phyloP scores from a whole-genome alignment of 2,888 invertebrate species.

The Sabatieria punctata region DNA sequence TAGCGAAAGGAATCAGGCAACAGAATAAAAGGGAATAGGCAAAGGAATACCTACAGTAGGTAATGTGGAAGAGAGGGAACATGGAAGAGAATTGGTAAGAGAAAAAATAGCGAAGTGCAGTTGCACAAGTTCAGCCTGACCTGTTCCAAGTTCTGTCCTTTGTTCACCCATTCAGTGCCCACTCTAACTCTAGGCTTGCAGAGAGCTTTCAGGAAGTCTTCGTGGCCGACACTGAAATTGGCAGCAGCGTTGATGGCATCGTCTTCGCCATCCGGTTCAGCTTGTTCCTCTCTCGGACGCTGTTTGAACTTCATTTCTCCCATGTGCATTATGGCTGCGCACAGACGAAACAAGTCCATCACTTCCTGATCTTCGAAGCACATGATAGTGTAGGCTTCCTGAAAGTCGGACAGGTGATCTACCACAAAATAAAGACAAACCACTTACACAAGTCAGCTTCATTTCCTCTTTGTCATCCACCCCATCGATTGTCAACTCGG shows the following conservation, averaged over 20 bases:
- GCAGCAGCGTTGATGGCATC: no score
- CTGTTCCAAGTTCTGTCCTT: no score
- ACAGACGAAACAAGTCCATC: constrained; percentile 89
- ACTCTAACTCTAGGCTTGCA: constrained; percentile 38
- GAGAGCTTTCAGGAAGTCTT: constrained; percentile 27
- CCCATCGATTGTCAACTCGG: constrained; percentile 74
- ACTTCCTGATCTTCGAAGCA: constrained; percentile 99
- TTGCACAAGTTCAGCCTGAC: constrained; percentile 12
- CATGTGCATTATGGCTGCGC: constrained; percentile 97
- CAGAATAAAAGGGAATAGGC: no score
- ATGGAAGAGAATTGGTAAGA: no score
- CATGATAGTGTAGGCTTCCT: constrained; percentile 97
- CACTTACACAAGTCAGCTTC: constrained; percentile 29
- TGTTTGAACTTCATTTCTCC: constrained; percentile 99
- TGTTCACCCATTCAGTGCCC: no score
- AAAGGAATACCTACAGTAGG: no score
- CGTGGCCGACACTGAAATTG: no score
- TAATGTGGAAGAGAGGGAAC: no score
- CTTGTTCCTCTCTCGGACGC: constrained; percentile 99
- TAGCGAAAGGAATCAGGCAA: no score
- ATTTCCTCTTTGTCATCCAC: constrained; percentile 92
- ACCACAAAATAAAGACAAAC: no score
- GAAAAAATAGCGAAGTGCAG: not conserved
- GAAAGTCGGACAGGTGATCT: constrained; percentile 7
- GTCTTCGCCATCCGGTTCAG: constrained; percentile 89